A percentile compares a stretch with the other conserved stretches of the same genome.
These are phyloP conservation scores for Polydrusus tereticollis DNA, from an alignment of 2,888 invertebrate genomes.

Conservation along the genomic window DNA sequence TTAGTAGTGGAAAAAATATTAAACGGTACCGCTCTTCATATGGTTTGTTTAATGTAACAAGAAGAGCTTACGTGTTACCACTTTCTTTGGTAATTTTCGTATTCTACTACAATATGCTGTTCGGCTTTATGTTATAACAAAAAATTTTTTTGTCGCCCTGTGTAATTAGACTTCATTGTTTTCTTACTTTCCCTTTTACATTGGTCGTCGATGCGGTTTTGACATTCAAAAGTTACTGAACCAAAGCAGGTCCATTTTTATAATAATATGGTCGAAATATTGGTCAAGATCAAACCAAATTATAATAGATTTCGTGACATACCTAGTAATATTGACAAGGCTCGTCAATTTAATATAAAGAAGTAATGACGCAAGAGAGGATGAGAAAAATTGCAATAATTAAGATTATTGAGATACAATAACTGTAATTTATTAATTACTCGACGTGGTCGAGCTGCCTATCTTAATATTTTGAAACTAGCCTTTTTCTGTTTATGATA, in stretches of 20 bases:
- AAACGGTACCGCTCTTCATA: no score
- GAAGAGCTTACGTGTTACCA: no score
- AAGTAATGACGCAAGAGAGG: neutral
- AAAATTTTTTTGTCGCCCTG: no score
- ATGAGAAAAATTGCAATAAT: neutral
- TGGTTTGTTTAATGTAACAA: no score
- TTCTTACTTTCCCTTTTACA: no score
- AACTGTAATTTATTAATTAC: neutral
- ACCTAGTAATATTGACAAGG: neutral
- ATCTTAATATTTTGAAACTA: no score
- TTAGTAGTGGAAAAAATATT: no score
- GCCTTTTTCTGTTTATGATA: no score
- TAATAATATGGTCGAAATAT: neutral
- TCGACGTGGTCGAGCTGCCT: neutral
- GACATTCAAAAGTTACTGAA: conserved; percentile 16
- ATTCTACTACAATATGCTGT: no score
- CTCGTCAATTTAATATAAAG: neutral
- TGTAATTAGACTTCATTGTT: no score
- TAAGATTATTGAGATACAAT: neutral
- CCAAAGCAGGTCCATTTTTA: neutral
- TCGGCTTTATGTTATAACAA: no score
- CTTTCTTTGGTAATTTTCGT: no score
- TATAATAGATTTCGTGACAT: neutral
- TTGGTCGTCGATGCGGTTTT: neutral
- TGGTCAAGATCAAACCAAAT: neutral